Conservation (phyloP, 1,140 invertebrate genomes). For the Rhyzopertha dominica region DNA sequence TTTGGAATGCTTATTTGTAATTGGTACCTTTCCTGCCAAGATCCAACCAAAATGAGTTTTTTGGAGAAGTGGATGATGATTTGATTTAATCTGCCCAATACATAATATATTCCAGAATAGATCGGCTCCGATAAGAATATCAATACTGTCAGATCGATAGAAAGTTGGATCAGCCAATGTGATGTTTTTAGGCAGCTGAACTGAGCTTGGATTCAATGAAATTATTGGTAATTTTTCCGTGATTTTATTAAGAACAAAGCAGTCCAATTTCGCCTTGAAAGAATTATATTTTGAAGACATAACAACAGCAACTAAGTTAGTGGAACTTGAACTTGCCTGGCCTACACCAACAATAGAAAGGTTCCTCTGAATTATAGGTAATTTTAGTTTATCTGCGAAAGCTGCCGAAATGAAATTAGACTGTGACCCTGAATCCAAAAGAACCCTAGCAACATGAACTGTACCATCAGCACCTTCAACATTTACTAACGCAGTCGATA, state of each 20-base stretch:
- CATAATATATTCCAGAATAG: slow-evolving; percentile 14
- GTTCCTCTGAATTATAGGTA: not conserved
- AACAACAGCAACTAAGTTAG: not conserved
- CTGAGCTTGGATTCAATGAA: not conserved
- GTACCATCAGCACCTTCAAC: not conserved
- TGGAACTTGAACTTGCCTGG: not conserved
- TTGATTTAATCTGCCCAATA: slow-evolving; percentile 4
- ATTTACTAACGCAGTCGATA: slow-evolving; percentile 3
- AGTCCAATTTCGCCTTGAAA: not conserved
- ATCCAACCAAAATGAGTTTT: slow-evolving; percentile 19
- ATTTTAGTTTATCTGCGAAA: not conserved
- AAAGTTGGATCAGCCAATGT: slow-evolving; percentile 1
- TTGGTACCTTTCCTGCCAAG: slow-evolving; percentile 7
- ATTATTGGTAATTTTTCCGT: slow-evolving; percentile 1
- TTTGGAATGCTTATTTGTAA: not conserved
- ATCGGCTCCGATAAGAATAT: slow-evolving; percentile 17
- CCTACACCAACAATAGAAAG: not conserved
- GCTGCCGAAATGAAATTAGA: not conserved
- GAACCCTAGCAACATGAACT: not conserved
- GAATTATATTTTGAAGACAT: slow-evolving; percentile 4
- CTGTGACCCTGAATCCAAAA: slow-evolving; percentile 1
- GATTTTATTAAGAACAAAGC: slow-evolving; percentile 2
- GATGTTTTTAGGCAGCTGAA: not conserved
- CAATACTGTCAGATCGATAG: not conserved
- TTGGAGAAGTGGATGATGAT: slow-evolving; percentile 8